Evolutionary conservation across 2,113 vertebrate species (phyloP), one percentile per base, ranked within the genome.

Genomic region (Tapirus terrestris): DNA sequence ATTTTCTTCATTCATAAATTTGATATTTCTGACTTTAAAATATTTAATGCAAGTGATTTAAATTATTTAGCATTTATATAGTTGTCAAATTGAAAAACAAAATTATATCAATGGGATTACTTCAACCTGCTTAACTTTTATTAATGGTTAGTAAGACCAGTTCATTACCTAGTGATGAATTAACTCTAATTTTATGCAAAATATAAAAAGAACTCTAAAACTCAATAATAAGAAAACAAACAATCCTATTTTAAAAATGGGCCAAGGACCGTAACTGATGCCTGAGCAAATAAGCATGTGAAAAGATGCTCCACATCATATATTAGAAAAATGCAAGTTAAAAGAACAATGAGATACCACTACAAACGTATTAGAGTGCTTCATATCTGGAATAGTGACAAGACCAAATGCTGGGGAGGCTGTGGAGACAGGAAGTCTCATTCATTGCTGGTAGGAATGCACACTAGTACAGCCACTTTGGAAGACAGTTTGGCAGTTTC

Each of bases 11-110:
- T 76, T 70, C 11, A 67, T 68, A 2, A 67, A 14, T 92, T 86
- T 89, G 8, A 73, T 89, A 94, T 39, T 86, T 97, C 5, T 86
- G 20, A 68, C n/a, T n/a, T 95, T 75, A 88, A 77, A 90, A 87
- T 90, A 88, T 56, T 83, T 77, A 94, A 75, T 87, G 48, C 16
- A 93, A 73, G 45, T 67, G 4, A 63, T 76, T 75, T 85, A 93
- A 77, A n/a, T 56, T 8, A 92, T 53, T 72, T 53, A 51, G 10
- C 5, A 91, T 82, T 91, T 91, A 10, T 61, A 39, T 27, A 91
- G 20, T 10, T 88, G 43, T 80, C 21, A 76, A 53, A 58, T n/a
- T 93, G 33, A 14, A 73, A 77, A 87, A 58, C 20, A 43, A 82
- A 80, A 31, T 82, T 94, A 12, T 53, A 61, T 82, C 88, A 56